These are phyloP conservation scores for Pachliopta kotzebuea DNA, from an alignment of 2,888 invertebrate genomes.

Conservation along the genomic window DNA sequence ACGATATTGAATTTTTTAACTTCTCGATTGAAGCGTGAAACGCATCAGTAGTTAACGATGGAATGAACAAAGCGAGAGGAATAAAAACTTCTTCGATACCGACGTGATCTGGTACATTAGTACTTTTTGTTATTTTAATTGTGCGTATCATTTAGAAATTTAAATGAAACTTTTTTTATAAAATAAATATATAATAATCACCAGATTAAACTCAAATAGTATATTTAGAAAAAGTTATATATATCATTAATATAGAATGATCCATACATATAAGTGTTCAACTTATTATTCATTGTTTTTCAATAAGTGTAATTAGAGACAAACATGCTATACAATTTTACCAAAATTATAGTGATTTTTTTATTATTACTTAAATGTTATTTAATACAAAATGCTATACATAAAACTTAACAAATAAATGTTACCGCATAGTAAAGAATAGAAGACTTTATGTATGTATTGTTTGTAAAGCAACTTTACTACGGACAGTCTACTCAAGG, in stretches of 20 bases:
- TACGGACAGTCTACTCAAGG: constrained; percentile 34
- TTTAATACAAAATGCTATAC: background rate
- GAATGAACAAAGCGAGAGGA: constrained; percentile 12
- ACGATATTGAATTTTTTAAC: constrained; percentile 19
- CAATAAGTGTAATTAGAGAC: background rate
- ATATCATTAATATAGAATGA: no score
- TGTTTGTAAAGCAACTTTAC: constrained; percentile 26
- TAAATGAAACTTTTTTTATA: background rate
- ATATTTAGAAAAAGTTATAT: no score
- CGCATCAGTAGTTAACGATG: constrained; percentile 13
- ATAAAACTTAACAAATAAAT: background rate
- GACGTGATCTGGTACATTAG: background rate
- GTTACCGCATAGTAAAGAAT: background rate
- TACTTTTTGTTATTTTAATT: background rate
- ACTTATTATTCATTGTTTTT: background rate
- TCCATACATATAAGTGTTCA: background rate
- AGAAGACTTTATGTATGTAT: constrained; percentile 22
- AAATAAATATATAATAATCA: background rate
- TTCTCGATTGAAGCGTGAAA: constrained; percentile 21
- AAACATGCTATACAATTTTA: background rate
- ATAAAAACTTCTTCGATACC: constrained; percentile 9
- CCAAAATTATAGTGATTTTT: background rate
- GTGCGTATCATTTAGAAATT: background rate
- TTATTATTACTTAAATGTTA: background rate
- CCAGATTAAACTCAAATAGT: background rate